Evolutionary conservation across 2,797 vertebrate species (phyloP).

Genomic region (Acridotheres tristis): DNA sequence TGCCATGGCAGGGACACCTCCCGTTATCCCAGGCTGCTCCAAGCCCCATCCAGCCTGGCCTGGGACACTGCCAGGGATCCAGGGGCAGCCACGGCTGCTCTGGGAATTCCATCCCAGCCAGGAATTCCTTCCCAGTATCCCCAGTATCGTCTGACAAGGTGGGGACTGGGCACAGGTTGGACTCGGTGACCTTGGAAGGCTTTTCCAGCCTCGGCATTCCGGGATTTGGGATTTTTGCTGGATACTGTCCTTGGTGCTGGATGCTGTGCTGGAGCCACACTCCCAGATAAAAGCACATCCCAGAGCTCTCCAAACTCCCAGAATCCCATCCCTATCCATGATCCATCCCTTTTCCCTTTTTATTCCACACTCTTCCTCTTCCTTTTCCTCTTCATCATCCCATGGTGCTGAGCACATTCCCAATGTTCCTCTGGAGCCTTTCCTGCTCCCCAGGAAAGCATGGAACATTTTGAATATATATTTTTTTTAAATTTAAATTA

Average conservation of each 20-base stretch:
- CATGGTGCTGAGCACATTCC: neutral
- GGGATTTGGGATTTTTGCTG: neutral
- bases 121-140: neutral
- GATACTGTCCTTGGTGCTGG: neutral
- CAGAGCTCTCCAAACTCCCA: neutral
- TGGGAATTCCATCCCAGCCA: neutral
- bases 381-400: neutral
- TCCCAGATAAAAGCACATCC: neutral
- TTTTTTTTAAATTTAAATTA: too few species aligned
- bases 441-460: neutral
- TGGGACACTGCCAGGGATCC: neutral
- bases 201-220: neutral
- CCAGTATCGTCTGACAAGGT: neutral
- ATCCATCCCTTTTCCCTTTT: neutral
- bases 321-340: neutral
- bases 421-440: neutral
- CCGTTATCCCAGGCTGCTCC: neutral
- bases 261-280: rapidly evolving
- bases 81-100: too few species aligned
- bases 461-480: too few species aligned
- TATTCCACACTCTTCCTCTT: rapidly evolving
- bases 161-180: neutral
- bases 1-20: neutral
- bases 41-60: neutral
- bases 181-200: neutral